A percentile compares a stretch with the other conserved stretches of the same genome.
These are phyloP conservation scores for Channa striata DNA, from an alignment of 2,797 vertebrate genomes.

Conservation along the genomic window DNA sequence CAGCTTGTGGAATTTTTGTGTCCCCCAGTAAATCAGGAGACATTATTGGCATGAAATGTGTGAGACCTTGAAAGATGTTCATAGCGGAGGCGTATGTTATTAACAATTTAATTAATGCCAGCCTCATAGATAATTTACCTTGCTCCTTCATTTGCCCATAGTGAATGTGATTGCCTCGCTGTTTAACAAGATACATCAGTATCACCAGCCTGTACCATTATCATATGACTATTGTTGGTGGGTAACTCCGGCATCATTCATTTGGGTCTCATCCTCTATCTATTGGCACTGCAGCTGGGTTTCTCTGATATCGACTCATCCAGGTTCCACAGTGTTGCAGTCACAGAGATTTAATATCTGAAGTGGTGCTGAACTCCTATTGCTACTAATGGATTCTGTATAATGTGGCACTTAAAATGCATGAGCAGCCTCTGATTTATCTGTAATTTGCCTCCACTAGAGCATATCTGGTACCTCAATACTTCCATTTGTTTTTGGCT, in stretches of 20 bases:
- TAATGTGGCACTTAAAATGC: constrained; percentile 84
- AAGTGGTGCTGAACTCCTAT: constrained; percentile 74
- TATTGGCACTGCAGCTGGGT: constrained; percentile 48
- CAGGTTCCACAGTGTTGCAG: constrained; percentile 65
- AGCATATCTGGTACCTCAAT: constrained; percentile 69
- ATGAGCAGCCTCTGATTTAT: constrained; percentile 80
- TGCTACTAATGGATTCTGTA: constrained; percentile 81
- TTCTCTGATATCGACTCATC: constrained; percentile 67
- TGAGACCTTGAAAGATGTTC: constrained; percentile 58
- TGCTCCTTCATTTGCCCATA: constrained; percentile 27
- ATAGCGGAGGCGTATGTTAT: constrained; percentile 46
- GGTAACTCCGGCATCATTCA: constrained; percentile 40
- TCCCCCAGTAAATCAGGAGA: constrained; percentile 63
- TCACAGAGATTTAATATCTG: constrained; percentile 79
- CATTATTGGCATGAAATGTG: constrained; percentile 55
- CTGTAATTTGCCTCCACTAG: constrained; percentile 77
- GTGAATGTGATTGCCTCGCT: constrained; percentile 32
- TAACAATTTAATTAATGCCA: constrained; percentile 68
- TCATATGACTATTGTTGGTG: constrained; percentile 38
- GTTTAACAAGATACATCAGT: constrained; percentile 36
- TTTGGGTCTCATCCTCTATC: constrained; percentile 49
- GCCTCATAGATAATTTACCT: constrained; percentile 45
- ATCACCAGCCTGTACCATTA: constrained; percentile 34
- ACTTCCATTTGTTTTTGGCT: constrained; percentile 70
- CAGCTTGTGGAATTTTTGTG: constrained; percentile 53